Conservation (phyloP, 2,888 invertebrate genomes). For the Digitonthophagus gazella region DNA sequence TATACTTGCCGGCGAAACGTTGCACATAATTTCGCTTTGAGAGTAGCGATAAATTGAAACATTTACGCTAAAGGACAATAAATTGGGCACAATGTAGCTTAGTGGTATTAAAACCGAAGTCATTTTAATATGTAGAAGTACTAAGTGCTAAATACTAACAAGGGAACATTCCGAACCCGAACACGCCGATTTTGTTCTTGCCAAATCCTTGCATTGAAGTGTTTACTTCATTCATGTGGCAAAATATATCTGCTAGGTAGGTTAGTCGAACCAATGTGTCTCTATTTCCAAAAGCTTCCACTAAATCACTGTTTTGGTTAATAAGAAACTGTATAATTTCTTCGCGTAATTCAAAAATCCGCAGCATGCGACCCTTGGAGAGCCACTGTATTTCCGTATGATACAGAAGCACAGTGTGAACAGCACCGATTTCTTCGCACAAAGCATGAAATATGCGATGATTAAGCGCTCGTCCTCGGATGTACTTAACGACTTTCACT, state of each 20-base stretch:
- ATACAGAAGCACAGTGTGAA: conserved; percentile 29
- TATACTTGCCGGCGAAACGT: no score
- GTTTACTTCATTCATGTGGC: conserved; percentile 24
- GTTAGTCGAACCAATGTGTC: conserved; percentile 2
- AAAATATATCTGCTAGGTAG: conserved; percentile 25
- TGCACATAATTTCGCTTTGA: no score
- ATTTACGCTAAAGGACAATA: no score
- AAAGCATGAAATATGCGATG: conserved; percentile 33
- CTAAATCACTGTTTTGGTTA: conserved; percentile 25
- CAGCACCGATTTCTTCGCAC: conserved; percentile 35
- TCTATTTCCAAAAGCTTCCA: conserved; percentile 10
- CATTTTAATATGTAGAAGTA: no score
- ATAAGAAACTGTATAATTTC: conserved; percentile 25
- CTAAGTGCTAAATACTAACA: no score
- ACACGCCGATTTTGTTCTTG: conserved; percentile 16
- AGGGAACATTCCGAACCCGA: no score
- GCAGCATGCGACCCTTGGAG: conserved; percentile 34
- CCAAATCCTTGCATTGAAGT: conserved; percentile 19
- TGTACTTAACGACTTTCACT: conserved; percentile 32
- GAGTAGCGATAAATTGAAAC: no score
- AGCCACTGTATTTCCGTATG: conserved; percentile 35
- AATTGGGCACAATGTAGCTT: no score
- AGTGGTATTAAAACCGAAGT: no score
- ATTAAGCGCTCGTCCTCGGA: conserved; percentile 15
- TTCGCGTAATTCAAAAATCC: conserved; percentile 32